Conservation (phyloP, 2,797 vertebrate genomes). For the Clarias fuscus region DNA sequence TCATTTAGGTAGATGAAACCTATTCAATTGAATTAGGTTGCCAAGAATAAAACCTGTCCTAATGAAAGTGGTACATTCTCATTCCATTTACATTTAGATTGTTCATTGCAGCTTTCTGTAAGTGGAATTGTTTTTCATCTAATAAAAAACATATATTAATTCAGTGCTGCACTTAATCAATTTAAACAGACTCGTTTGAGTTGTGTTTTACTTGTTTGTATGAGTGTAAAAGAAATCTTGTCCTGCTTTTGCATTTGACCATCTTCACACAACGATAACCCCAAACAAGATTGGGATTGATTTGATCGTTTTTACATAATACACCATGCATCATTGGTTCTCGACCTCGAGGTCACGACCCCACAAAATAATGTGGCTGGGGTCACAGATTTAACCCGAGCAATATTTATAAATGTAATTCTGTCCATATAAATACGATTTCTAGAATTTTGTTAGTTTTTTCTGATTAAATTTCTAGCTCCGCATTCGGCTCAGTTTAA, state of each 20-base stretch:
- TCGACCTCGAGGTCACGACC: background rate
- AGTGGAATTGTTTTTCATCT: background rate
- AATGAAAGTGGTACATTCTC: background rate
- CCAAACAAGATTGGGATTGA: conserved; percentile 13
- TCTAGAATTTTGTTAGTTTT: background rate
- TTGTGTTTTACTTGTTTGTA: no score
- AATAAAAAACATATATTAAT: no score
- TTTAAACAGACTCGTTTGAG: no score
- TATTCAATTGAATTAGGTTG: background rate
- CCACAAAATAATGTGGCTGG: background rate
- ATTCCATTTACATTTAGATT: background rate
- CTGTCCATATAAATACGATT: no score
- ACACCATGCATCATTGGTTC: background rate
- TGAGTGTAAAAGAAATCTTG: background rate
- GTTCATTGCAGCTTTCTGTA: background rate
- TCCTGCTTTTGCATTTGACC: background rate
- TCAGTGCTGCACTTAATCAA: no score
- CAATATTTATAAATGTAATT: no score
- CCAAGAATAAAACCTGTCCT: background rate
- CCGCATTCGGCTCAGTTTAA: background rate
- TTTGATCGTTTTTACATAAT: background rate
- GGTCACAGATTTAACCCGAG: background rate
- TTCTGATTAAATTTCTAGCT: background rate
- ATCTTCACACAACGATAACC: background rate
- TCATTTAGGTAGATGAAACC: no score